Percentiles rank a stretch among this genome's conserved stretches.
Conservation (phyloP, 1,140 invertebrate species). For the Magallana angulata region DNA sequence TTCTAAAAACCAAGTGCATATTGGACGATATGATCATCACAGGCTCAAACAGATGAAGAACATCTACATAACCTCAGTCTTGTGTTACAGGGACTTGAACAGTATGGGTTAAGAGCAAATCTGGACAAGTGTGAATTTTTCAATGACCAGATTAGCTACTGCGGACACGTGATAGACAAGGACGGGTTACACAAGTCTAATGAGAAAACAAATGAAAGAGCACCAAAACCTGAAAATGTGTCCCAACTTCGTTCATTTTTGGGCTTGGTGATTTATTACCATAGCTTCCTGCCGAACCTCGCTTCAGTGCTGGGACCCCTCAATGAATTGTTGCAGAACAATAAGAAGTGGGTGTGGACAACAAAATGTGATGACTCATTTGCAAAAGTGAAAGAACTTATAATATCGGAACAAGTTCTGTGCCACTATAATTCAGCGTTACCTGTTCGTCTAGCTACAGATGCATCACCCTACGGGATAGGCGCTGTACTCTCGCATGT, state of each 20-base stretch:
- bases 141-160: constrained; percentile 41
- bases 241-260: constrained; percentile 40
- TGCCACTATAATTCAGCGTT: constrained; percentile 53
- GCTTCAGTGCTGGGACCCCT: no score
- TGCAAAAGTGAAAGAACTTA: constrained; percentile 43
- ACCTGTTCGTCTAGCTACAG: constrained; percentile 78
- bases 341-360: constrained; percentile 41
- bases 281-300: neutral
- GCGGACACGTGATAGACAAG: constrained; percentile 41
- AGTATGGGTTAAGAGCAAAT: no score
- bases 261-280: constrained; percentile 56
- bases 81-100: no score
- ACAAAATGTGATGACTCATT: constrained; percentile 43
- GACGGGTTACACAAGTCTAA: constrained; percentile 45
- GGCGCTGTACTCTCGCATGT: constrained; percentile 79
- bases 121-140: no score
- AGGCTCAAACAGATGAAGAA: no score
- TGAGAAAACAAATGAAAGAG: constrained; percentile 52
- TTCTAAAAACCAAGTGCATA: no score
- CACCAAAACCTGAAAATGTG: constrained; percentile 56
- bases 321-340: no score
- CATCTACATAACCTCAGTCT: no score
- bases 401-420: constrained; percentile 42
- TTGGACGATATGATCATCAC: no score
- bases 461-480: constrained; percentile 80